Evolutionary conservation across 2,113 vertebrate genomes (phyloP), one percentile per base, ranked within the genome.

Genomic region (Astur gentilis): DNA sequence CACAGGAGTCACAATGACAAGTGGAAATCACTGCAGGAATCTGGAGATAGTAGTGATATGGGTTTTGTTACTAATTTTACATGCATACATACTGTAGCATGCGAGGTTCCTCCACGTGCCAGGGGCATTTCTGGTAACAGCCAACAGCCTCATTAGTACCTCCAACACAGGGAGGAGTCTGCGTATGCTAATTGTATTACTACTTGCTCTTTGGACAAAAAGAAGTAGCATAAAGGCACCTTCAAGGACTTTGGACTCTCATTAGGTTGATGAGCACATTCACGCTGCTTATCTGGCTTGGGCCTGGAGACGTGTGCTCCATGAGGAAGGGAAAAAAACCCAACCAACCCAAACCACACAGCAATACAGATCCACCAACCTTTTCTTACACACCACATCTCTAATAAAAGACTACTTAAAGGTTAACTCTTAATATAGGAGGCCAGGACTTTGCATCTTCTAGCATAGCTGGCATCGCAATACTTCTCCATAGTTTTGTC

Each of bases 111-210:
- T 45, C 21, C 16, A 21, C 7, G 32, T 79, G 60, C 22, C 5
- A n/a, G 17, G 23, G 11, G 11, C 4, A 4, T 12, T n/a, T n/a
- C 75, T 52, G 29, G 36, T 40, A 17, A 34, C 36, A 49, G 26
- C 31, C 2, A 0, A 47, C n/a, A 45, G 49, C 21, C 55, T 45
- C 23, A 4, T 44, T 22, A 27, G 31, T 34, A 55, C 32, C 50
- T 60, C 45, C 25, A 22, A 10, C n/a, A 36, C 45, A 42, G 12
- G 29, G 25, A 87, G 45, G 17, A 36, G n/a, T 14, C 16, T 31
- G 14, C 1, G 0, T 26, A 4, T 8, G 12, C 19, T 31, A 61
- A 21, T 2, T 38, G 31, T 13, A 11, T 16, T 25, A 38, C 36
- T 31, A 14, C n/a, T 73, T 36, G 8, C 60, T 67, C 47, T 61